These are phyloP conservation scores for Dermolepida albohirtum DNA, from an alignment of 2,888 invertebrate genomes.

Conservation along the genomic window DNA sequence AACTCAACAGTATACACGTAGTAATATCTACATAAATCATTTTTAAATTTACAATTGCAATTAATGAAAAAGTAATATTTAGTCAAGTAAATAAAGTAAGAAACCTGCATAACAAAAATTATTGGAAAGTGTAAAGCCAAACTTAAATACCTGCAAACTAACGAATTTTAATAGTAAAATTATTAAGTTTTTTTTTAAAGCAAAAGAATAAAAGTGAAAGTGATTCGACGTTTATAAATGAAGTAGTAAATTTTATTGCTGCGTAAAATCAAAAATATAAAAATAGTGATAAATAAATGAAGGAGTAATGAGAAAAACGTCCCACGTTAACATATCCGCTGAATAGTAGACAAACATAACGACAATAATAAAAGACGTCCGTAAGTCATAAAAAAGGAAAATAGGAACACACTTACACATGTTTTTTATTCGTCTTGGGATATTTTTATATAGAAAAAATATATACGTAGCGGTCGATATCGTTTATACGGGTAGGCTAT, in stretches of 20 bases:
- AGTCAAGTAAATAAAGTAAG: too few species aligned
- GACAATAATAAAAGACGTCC: conserved; percentile 35
- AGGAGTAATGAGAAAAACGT: conserved; percentile 28
- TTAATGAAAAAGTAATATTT: too few species aligned
- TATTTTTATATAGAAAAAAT: conserved; percentile 34
- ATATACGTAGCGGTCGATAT: conserved; percentile 29
- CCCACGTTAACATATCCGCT: conserved; percentile 30
- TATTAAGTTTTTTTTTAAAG: not conserved
- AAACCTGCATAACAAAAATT: too few species aligned
- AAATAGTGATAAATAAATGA: conserved; percentile 36
- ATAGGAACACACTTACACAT: conserved; percentile 30
- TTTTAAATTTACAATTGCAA: too few species aligned
- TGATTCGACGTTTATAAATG: conserved; percentile 22
- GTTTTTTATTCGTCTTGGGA: conserved; percentile 34
- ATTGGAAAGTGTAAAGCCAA: too few species aligned
- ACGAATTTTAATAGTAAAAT: too few species aligned
- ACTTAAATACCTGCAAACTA: too few species aligned
- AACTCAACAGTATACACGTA: too few species aligned
- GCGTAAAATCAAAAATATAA: conserved; percentile 37
- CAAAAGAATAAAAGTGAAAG: conserved; percentile 18
- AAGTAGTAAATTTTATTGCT: conserved; percentile 25
- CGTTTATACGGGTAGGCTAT: conserved; percentile 18
- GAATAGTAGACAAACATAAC: conserved; percentile 32
- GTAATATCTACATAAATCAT: too few species aligned
- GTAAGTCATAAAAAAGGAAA: conserved; percentile 34